Conservation (phyloP, 1,140 invertebrate species). For the Scaptomyza pallida region DNA sequence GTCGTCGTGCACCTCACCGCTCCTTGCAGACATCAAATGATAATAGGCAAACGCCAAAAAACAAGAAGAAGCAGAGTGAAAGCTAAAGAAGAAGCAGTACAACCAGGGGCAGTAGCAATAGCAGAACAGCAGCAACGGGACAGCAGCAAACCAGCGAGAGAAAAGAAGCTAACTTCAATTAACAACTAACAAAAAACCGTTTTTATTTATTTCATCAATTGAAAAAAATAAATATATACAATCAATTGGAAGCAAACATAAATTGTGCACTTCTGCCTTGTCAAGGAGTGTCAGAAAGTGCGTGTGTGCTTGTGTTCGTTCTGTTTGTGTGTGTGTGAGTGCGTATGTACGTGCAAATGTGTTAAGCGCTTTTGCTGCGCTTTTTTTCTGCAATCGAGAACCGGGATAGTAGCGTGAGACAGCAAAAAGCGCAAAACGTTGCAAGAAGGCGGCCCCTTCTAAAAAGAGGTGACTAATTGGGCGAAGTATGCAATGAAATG, state of each 20-base stretch:
- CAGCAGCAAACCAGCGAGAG: neutral
- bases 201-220: constrained; percentile 14
- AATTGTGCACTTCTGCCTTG: constrained; percentile 38
- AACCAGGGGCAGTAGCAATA: constrained; percentile 35
- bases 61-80: constrained; percentile 36
- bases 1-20: neutral
- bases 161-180: constrained; percentile 17
- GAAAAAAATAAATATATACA: too few species aligned
- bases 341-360: neutral
- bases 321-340: constrained; percentile 1
- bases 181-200: constrained; percentile 5
- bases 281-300: constrained; percentile 29
- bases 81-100: constrained; percentile 46
- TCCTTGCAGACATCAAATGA: constrained; percentile 62
- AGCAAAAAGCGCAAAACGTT: constrained; percentile 28
- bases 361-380: constrained; percentile 30
- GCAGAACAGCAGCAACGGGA: constrained; percentile 26
- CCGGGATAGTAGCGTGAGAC: constrained; percentile 23
- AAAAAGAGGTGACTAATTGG: constrained; percentile 21
- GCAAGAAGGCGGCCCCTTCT: constrained; percentile 5
- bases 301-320: constrained; percentile 11
- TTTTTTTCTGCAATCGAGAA: constrained; percentile 43
- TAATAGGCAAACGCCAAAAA: constrained; percentile 74
- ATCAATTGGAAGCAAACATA: constrained; percentile 11
- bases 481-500: constrained; percentile 17